Conservation (phyloP, 2,888 invertebrate species). For the Poecilobothrus nobilitatus region DNA sequence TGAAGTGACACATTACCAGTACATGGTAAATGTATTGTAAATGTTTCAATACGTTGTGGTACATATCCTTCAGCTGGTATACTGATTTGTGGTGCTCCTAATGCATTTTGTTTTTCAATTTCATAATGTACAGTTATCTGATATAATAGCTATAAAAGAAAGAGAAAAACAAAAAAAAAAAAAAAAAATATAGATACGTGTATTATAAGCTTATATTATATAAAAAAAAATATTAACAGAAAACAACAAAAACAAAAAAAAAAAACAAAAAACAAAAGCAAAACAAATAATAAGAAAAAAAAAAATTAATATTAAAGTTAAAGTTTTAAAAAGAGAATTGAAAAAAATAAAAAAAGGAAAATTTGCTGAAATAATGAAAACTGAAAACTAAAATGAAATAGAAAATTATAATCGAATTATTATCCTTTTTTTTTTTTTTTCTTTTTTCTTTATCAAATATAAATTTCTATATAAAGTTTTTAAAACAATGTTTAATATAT, state of each 20-base stretch:
- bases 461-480: not conserved
- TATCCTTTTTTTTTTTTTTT: not conserved
- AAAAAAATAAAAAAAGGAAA: too few relatives aligned
- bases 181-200: slow-evolving; percentile 18
- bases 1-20: slow-evolving; percentile 72
- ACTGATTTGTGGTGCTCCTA: slow-evolving; percentile 72
- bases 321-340: too few relatives aligned
- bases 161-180: slow-evolving; percentile 23
- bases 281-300: too few relatives aligned
- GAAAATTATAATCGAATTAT: slow-evolving; percentile 5
- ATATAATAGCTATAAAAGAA: slow-evolving; percentile 59
- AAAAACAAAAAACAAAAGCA: too few relatives aligned
- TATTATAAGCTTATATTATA: slow-evolving; percentile 11
- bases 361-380: not conserved
- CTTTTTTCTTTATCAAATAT: not conserved
- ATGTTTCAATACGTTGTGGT: slow-evolving; percentile 67
- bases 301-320: too few relatives aligned
- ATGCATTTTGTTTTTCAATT: slow-evolving; percentile 60
- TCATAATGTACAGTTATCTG: slow-evolving; percentile 69
- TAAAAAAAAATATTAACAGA: too few relatives aligned
- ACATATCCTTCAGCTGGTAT: slow-evolving; percentile 72
- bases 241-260: too few relatives aligned
- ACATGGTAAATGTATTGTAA: slow-evolving; percentile 72
- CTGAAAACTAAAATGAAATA: too few relatives aligned
- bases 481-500: too few relatives aligned